Conservation (phyloP, 2,113 vertebrate species). For the Fulica atra region DNA sequence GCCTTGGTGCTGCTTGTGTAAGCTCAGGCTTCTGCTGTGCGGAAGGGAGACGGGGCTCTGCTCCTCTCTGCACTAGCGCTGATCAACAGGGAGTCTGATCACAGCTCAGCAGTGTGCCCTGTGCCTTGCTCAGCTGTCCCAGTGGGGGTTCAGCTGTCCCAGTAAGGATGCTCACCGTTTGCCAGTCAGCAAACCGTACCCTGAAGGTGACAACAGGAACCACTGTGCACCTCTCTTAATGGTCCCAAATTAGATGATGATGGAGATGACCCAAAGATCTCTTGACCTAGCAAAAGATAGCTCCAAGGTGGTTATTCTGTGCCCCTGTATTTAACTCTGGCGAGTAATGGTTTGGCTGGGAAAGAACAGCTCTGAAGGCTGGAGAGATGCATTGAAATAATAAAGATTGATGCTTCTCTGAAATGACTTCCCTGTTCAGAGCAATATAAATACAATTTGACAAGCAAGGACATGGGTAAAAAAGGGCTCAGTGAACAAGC, state of each 20-base stretch:
- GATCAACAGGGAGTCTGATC: fast-evolving
- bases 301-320: neutral
- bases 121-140: neutral
- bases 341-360: neutral
- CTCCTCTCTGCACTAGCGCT: neutral
- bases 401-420: neutral
- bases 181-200: neutral
- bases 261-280: neutral
- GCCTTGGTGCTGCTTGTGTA: neutral
- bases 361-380: neutral
- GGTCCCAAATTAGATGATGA: neutral
- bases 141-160: too few species aligned
- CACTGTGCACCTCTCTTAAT: neutral
- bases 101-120: neutral
- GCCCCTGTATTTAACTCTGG: neutral
- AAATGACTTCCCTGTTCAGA: neutral
- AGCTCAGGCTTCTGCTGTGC: neutral
- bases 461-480: neutral
- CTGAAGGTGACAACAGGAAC: neutral
- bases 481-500: neutral
- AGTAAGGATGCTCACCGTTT: neutral
- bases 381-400: neutral
- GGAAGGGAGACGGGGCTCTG: neutral
- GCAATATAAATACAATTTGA: neutral
- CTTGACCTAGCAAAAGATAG: neutral